Evolutionary conservation across 2,113 vertebrate species (phyloP).

Genomic region (Hyaena hyaena): DNA sequence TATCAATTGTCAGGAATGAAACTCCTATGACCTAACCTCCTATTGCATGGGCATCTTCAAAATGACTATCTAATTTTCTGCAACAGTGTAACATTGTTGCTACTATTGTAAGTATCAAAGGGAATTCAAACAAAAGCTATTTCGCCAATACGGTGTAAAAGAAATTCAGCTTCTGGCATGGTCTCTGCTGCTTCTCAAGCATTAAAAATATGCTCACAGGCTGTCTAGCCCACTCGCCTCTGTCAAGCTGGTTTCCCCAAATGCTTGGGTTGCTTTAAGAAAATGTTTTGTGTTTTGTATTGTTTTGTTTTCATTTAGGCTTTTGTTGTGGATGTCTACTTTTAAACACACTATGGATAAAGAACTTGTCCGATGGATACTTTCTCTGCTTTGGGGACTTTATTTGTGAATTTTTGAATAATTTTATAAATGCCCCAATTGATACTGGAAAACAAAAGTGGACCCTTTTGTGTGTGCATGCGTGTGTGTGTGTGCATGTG

Average conservation of each 20-base stretch:
- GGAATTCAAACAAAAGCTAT: conserved; percentile 50
- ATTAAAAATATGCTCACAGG: conserved; percentile 65
- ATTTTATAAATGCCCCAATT: conserved; percentile 21
- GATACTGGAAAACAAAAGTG: conserved; percentile 7
- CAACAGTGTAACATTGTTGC: background rate
- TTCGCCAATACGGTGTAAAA: conserved; percentile 50
- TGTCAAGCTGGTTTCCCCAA: conserved; percentile 77
- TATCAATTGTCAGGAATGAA: conserved; percentile 14
- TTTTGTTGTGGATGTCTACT: conserved; percentile 63
- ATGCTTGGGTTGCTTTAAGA: conserved; percentile 74
- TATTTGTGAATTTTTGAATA: background rate
- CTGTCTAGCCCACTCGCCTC: conserved; percentile 57
- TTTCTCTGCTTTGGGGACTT: conserved; percentile 28
- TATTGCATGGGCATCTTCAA: conserved; percentile 12
- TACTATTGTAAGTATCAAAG: background rate
- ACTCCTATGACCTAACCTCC: background rate
- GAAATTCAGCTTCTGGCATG: conserved; percentile 66
- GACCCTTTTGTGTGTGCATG: background rate
- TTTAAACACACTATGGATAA: conserved; percentile 50
- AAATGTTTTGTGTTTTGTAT: conserved; percentile 74
- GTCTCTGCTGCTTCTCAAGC: conserved; percentile 52
- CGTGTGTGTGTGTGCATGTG: background rate
- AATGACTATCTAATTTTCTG: background rate
- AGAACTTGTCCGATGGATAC: conserved; percentile 7
- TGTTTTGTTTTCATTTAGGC: conserved; percentile 71